Percentiles rank a stretch among this genome's conserved stretches.
Evolutionary conservation across 2,113 vertebrate genomes (phyloP).

Genomic region (Manacus vitellinus): DNA sequence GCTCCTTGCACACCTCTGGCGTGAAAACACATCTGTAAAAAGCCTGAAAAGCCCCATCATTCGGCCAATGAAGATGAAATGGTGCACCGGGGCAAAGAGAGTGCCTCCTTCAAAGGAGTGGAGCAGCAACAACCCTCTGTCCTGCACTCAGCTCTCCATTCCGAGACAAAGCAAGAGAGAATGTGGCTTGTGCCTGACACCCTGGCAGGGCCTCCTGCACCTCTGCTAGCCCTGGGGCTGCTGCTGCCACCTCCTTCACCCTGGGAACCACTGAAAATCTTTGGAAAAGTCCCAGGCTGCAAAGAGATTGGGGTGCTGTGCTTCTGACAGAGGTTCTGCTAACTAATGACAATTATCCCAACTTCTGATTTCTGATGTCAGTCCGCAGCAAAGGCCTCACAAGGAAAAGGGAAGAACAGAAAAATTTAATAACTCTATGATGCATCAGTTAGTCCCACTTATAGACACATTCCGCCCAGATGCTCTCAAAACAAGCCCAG

Average conservation of each 20-base stretch:
- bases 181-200: background rate
- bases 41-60: background rate
- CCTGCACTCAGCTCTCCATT: background rate
- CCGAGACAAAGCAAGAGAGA: rapidly evolving
- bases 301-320: background rate
- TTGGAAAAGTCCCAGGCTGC: background rate
- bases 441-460: background rate
- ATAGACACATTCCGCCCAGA: background rate
- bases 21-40: background rate
- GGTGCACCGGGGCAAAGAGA: background rate
- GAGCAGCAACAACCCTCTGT: background rate
- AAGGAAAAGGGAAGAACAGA: background rate
- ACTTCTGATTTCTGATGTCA: background rate
- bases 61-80: background rate
- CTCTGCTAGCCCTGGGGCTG: background rate
- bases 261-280: background rate
- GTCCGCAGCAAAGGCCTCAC: background rate
- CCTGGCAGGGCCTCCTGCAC: rapidly evolving
- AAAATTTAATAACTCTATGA: background rate
- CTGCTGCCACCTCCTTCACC: background rate
- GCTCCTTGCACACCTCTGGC: background rate
- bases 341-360: rapidly evolving
- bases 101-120: background rate
- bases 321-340: background rate
- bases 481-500: background rate